These are phyloP conservation scores for Mystacides longicornis DNA, from an alignment of 2,888 invertebrate genomes.

Conservation along the genomic window DNA sequence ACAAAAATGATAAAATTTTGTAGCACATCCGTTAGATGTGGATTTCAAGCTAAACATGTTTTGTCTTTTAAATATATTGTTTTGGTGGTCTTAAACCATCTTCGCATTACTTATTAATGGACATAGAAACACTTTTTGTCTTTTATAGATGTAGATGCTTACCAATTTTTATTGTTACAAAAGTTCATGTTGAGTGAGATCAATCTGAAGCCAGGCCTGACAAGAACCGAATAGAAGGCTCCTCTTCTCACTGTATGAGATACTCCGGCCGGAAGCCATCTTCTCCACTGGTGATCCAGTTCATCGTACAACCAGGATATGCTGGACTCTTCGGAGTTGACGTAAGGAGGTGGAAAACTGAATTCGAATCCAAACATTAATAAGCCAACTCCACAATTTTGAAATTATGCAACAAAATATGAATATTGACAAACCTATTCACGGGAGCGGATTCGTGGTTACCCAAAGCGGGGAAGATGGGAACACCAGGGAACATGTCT, in stretches of 20 bases:
- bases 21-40: too few species aligned
- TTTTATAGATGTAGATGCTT: too few species aligned
- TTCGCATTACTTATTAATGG: too few species aligned
- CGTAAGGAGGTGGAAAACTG: conserved; percentile 83
- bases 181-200: conserved; percentile 96
- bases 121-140: too few species aligned
- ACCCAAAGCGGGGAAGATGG: conserved; percentile 90
- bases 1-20: too few species aligned
- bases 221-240: conserved; percentile 86
- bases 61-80: too few species aligned
- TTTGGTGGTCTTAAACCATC: too few species aligned
- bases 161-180: conserved; percentile 94
- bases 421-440: conserved; percentile 61
- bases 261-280: conserved; percentile 84
- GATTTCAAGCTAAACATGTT: too few species aligned
- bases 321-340: conserved; percentile 69
- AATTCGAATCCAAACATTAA: conserved; percentile 28
- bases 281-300: conserved; percentile 81
- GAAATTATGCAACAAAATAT: neutral
- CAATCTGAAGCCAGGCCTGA: conserved; percentile 82
- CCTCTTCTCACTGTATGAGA: conserved; percentile 80
- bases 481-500: conserved; percentile 82
- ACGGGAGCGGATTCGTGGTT: conserved; percentile 96
- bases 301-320: conserved; percentile 91
- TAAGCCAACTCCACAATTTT: too few species aligned